phyloP scores from a whole-genome alignment of 2,888 invertebrate genomes.

The Noctua pronuba region DNA sequence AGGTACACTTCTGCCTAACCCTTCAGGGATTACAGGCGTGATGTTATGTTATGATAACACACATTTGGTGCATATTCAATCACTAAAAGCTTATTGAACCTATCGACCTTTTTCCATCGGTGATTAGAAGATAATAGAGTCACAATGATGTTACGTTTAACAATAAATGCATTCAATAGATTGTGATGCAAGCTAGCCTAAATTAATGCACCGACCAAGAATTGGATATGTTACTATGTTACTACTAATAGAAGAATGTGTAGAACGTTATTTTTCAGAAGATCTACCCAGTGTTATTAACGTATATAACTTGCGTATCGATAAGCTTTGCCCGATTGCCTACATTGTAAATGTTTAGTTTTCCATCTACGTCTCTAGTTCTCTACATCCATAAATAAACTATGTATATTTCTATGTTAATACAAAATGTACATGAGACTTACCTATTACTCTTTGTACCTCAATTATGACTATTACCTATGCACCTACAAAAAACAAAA shows the following conservation, averaged over 20 bases:
- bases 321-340: constrained; percentile 52
- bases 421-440: not conserved
- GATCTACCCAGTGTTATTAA: constrained; percentile 23
- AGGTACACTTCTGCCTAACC: too few species aligned
- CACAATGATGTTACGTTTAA: not conserved
- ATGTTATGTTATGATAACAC: too few species aligned
- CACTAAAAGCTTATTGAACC: not conserved
- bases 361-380: constrained; percentile 29
- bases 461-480: not conserved
- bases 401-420: constrained; percentile 1
- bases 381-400: constrained; percentile 1
- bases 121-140: not conserved
- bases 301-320: constrained; percentile 36
- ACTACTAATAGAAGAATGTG: not conserved
- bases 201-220: not conserved
- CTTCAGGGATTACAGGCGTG: too few species aligned
- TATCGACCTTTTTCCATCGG: not conserved
- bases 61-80: not conserved
- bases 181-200: not conserved
- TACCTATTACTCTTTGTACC: not conserved
- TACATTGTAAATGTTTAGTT: constrained; percentile 55
- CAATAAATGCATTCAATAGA: not conserved
- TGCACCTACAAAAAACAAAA: not conserved
- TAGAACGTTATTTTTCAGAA: not conserved
- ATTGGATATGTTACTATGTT: too few species aligned